Conservation (phyloP, 2,113 vertebrate species). For the Gobius niger region DNA sequence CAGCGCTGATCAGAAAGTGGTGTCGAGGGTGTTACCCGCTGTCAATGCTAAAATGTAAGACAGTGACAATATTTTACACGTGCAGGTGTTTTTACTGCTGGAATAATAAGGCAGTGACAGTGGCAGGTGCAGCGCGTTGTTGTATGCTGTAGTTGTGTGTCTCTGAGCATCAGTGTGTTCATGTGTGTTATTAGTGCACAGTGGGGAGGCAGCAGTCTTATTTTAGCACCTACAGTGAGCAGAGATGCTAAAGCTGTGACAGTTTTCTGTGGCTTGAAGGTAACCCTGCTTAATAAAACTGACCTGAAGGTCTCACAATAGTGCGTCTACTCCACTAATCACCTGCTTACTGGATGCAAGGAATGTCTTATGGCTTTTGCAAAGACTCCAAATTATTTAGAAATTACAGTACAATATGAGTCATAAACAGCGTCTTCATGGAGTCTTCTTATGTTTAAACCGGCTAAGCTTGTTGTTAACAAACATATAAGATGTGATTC, state of each 20-base stretch:
- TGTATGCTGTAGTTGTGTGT: constrained; percentile 31
- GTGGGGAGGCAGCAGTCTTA: constrained; percentile 44
- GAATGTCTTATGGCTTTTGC: too few species aligned
- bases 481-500: too few species aligned
- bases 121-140: constrained; percentile 35
- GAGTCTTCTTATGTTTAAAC: too few species aligned
- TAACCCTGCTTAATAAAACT: constrained; percentile 17
- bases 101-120: constrained; percentile 22
- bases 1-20: constrained; percentile 51
- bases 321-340: neutral
- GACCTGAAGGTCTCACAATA: neutral
- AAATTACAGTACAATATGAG: too few species aligned
- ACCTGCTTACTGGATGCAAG: neutral
- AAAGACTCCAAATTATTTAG: too few species aligned
- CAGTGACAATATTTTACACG: neutral
- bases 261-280: constrained; percentile 39
- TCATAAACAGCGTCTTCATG: too few species aligned
- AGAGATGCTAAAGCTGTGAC: constrained; percentile 51
- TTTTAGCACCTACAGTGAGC: constrained; percentile 43
- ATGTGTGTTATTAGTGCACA: constrained; percentile 55
- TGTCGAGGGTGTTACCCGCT: constrained; percentile 43
- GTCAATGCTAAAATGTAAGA: constrained; percentile 22
- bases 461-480: too few species aligned
- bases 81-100: constrained; percentile 8
- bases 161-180: constrained; percentile 32